Conservation (phyloP, 2,888 invertebrate genomes). For the Eurytoma adleriae region DNA sequence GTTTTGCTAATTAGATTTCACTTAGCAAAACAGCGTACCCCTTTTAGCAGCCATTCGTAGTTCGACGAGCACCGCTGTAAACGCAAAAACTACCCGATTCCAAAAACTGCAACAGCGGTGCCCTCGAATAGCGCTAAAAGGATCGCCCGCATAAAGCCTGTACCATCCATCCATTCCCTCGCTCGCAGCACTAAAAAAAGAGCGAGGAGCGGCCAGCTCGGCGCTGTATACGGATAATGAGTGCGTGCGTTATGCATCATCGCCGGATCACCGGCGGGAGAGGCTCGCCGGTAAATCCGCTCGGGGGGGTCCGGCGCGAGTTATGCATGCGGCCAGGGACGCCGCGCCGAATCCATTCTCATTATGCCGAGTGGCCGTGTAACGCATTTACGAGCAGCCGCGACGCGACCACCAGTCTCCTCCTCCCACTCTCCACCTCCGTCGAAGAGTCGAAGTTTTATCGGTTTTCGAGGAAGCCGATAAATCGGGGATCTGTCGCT, state of each 20-base stretch:
- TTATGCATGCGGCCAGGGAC: conserved; percentile 13
- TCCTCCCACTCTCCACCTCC: too few relatives aligned
- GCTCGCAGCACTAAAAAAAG: too few relatives aligned
- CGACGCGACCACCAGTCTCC: too few relatives aligned
- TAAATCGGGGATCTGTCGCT: not conserved
- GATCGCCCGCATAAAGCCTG: too few relatives aligned
- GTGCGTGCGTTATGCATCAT: conserved; percentile 30
- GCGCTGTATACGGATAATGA: not conserved
- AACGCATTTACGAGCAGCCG: conserved; percentile 14
- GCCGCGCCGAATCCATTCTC: conserved; percentile 20
- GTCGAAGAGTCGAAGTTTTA: not conserved
- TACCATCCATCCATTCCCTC: too few relatives aligned
- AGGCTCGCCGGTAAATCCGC: not conserved
- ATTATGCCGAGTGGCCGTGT: conserved; percentile 28
- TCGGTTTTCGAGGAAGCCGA: not conserved
- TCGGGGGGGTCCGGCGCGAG: not conserved
- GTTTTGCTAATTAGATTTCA: too few relatives aligned
- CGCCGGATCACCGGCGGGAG: conserved; percentile 17
- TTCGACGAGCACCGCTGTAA: too few relatives aligned
- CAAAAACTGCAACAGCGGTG: too few relatives aligned
- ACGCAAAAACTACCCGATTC: too few relatives aligned
- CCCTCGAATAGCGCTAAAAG: too few relatives aligned
- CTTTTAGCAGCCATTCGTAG: too few relatives aligned
- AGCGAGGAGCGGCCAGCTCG: not conserved
- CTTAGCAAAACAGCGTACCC: too few relatives aligned